Conservation (phyloP, 2,797 vertebrate genomes). For the Thamnophis elegans region DNA sequence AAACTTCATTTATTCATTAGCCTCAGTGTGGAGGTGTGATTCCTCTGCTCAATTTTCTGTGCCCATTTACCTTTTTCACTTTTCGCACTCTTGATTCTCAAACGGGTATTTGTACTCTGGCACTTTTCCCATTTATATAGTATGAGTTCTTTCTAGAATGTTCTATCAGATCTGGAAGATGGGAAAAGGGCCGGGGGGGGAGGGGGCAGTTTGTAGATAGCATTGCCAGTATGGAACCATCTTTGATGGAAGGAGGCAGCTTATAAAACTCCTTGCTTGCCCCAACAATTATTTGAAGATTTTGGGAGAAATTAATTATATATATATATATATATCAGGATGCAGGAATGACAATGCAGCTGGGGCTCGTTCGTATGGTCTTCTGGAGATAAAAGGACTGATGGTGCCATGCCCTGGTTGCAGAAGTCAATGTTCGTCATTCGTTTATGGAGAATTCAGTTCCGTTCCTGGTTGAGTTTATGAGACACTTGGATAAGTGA, state of each 20-base stretch:
- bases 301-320: background rate
- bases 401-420: too few species aligned
- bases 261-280: background rate
- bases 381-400: too few species aligned
- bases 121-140: background rate
- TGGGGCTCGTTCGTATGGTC: too few species aligned
- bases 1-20: constrained; percentile 46
- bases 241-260: background rate
- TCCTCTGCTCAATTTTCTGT: constrained; percentile 24
- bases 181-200: background rate
- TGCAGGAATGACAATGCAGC: too few species aligned
- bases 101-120: constrained; percentile 38
- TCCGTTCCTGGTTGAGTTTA: too few species aligned
- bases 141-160: background rate
- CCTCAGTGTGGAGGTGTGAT: constrained; percentile 3
- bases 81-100: constrained; percentile 40
- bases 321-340: too few species aligned
- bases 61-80: constrained; percentile 8
- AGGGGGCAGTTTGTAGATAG: background rate
- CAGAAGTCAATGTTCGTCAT: too few species aligned
- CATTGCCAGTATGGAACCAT: background rate
- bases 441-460: too few species aligned
- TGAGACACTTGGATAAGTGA: too few species aligned
- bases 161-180: background rate
- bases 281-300: background rate